Percentiles rank a stretch among this genome's conserved stretches.
Evolutionary conservation across 1,140 invertebrate species (phyloP).

Genomic region (Drosophila parabipectinata): DNA sequence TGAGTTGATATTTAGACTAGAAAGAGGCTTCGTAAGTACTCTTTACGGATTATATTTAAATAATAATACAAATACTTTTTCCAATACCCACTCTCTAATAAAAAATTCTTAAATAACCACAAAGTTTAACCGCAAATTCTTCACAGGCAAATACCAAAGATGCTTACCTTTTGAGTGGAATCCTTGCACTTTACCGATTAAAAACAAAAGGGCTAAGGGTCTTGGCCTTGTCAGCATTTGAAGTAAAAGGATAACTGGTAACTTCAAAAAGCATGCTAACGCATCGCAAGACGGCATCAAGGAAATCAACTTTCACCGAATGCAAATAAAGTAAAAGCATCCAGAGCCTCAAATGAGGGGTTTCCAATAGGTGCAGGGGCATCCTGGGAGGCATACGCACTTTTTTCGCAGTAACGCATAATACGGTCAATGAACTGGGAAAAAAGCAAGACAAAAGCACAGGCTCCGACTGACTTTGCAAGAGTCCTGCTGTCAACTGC

Average conservation of each 20-base stretch:
- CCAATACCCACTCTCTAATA: not conserved
- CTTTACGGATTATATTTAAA: not conserved
- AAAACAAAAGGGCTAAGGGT: conserved; percentile 57
- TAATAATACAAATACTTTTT: not conserved
- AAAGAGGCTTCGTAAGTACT: not conserved
- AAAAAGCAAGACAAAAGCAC: conserved; percentile 40
- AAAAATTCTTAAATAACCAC: conserved; percentile 10
- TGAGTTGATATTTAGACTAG: not conserved
- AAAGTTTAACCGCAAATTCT: conserved; percentile 51
- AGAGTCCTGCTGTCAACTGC: conserved; percentile 56
- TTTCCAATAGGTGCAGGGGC: not conserved
- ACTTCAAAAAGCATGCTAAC: conserved; percentile 36
- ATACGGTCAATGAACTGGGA: conserved; percentile 75
- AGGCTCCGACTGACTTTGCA: conserved; percentile 31
- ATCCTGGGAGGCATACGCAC: conserved; percentile 28
- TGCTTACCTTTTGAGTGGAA: conserved; percentile 31
- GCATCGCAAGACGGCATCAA: conserved; percentile 13
- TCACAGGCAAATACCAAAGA: conserved; percentile 34
- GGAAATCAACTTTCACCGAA: conserved; percentile 47
- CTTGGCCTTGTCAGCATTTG: conserved; percentile 43
- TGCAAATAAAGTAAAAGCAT: conserved; percentile 51
- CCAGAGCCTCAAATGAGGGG: conserved; percentile 28
- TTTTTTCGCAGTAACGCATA: conserved; percentile 56
- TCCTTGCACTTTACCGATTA: conserved; percentile 68
- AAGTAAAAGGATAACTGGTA: conserved; percentile 38